Evolutionary conservation across 2,797 vertebrate species (phyloP).

Genomic region (Enteromius argenteus): DNA sequence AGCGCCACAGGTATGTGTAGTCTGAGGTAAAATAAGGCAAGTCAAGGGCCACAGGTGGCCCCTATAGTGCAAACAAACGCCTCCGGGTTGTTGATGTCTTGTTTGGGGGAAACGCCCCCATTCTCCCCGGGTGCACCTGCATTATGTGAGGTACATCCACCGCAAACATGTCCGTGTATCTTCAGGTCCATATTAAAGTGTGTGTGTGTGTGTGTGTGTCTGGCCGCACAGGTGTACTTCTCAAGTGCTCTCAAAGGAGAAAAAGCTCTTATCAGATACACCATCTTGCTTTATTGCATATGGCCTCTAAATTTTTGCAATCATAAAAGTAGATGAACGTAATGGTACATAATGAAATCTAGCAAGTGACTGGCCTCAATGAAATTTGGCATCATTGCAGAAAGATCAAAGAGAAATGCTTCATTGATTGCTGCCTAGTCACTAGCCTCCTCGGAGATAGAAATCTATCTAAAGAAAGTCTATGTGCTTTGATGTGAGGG

Average conservation of each 20-base stretch:
- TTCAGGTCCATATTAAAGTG: constrained; percentile 33
- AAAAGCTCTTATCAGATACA: background rate
- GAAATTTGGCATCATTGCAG: constrained; percentile 65
- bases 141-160: constrained; percentile 40
- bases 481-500: constrained; percentile 80
- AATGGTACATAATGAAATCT: constrained; percentile 63
- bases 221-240: constrained; percentile 22
- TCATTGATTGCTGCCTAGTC: constrained; percentile 79
- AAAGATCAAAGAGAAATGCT: constrained; percentile 74
- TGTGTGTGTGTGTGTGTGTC: constrained; percentile 19
- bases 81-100: constrained; percentile 68
- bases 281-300: constrained; percentile 44
- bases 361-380: constrained; percentile 60
- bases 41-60: constrained; percentile 70
- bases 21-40: constrained; percentile 37
- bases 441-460: constrained; percentile 80
- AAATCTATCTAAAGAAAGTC: constrained; percentile 68
- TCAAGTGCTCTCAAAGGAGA: constrained; percentile 1
- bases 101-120: constrained; percentile 34
- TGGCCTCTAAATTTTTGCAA: constrained; percentile 52
- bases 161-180: constrained; percentile 48
- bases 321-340: constrained; percentile 56
- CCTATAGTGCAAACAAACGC: constrained; percentile 61
- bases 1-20: constrained; percentile 36
- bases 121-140: constrained; percentile 44